Base-by-base conservation (phyloP, 2,888 invertebrate species). In the Linnaemya vulpina region DNA sequence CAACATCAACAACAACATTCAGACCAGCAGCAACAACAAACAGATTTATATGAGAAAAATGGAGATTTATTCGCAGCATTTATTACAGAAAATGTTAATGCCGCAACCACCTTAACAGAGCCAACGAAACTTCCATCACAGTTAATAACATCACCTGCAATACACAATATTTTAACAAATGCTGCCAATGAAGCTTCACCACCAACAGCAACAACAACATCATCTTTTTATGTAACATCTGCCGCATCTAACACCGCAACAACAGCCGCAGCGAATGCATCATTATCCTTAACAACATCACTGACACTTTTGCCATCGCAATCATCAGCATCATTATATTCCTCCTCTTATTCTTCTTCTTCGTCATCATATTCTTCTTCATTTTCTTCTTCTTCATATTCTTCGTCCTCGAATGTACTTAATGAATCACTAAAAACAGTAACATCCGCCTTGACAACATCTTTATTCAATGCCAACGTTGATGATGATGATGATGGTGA, bases 371-470 rank as follows among this genome's bases (percentile, higher is more conserved):
- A n/a, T 1, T 30, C 63, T 15, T 74, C 43, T 63, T 30, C 83
- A 1, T 40, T 1, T 1, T 8, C 38, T 1, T 40, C 38, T 10
- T 40, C 90, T 25, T 35, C 86, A 13, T 53, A 84, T n/a, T 49
- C 84, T 15, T 30, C 71, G 30, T 71, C 49, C 76, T 17, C 80
- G 60, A 51, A 60, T 58, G 53, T 62, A 30, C 73, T 84, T 20
- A 86, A 84, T 43, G 82, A 79, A 63, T 83, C 84, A 10, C 17
- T 87, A 22, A 79, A 87, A 87, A 85, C 84, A 74, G 86, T 87
- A 81, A 87, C 88, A 86, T 87, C 87, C 86, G 86, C 87, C 87
- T 75, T 87, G 81, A 87, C 88, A 85, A 88, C 85, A 75, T 71
- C 75, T 55, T 62, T 71, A 62, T 76, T 71, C 70, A 75, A 71